A percentile compares a stretch with the other conserved stretches of the same genome.
Conservation (phyloP, 2,888 invertebrate species). For the Acanthosepion lycidas region DNA sequence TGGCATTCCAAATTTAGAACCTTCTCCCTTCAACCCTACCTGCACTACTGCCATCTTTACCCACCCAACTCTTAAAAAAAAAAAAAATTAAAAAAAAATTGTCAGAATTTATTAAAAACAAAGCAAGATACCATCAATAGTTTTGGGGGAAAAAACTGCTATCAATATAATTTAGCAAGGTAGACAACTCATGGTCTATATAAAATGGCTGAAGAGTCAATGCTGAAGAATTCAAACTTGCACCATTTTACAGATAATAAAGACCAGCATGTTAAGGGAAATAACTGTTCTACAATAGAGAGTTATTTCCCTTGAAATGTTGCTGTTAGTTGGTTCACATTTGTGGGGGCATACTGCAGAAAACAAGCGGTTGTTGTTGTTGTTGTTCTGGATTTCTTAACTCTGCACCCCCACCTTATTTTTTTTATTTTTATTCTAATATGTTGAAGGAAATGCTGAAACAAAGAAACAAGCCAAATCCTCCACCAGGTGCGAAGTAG, state of each 20-base stretch:
- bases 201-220: not conserved
- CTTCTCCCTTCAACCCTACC: not conserved
- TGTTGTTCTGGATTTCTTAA: too few species aligned
- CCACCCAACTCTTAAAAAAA: too few species aligned
- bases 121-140: not conserved
- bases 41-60: not conserved
- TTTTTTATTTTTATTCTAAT: too few species aligned
- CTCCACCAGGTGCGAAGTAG: too few species aligned
- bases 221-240: not conserved
- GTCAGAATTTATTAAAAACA: not conserved
- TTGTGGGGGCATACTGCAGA: too few species aligned
- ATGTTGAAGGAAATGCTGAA: too few species aligned
- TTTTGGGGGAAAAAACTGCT: not conserved
- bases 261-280: not conserved
- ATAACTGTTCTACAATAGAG: not conserved
- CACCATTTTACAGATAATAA: too few species aligned
- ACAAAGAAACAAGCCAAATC: too few species aligned
- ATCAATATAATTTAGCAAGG: not conserved
- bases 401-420: too few species aligned
- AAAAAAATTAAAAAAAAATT: too few species aligned
- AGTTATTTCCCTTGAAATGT: not conserved
- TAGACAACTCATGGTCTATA: not conserved
- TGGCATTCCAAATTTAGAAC: conserved; percentile 36
- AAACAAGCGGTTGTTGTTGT: too few species aligned
- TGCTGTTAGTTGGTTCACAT: too few species aligned